Base-by-base conservation (phyloP, 2,113 vertebrate species). In the Neogobius melanostomus region DNA sequence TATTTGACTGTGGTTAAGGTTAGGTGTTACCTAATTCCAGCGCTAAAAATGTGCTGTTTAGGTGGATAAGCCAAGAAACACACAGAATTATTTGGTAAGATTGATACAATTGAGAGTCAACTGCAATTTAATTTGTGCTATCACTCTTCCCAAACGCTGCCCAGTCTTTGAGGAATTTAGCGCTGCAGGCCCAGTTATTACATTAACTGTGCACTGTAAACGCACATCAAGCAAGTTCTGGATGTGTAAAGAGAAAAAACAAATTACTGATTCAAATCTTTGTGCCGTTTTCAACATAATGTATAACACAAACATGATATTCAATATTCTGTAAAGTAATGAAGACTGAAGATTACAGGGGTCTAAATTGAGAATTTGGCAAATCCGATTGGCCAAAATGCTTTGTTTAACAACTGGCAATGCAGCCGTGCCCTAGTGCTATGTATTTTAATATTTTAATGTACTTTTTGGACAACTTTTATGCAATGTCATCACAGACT, bases 31-130 rank as follows among this genome's bases (percentile, higher is more conserved):
- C 83, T 83, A 85, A 89, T 83, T 87, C 84, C 82, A 72, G 64
- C 68, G 73, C 82, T 82, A 84, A 89, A 85, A 71, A 85, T 77
- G 66, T 77, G 21, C 72, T 91, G 76, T 93, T 91, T 88, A 85
- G 79, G 64, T 45, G 66, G 88, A 79, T 73, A 43, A 0, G 0
- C 87, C 76, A 84, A 87, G 49, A 44, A 83, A 85, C 79, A 86
- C 75, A 87, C n/a, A 10, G 57, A 79, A 83, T 79, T 56, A 80
- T 78, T 71, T 57, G 4, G 61, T 61, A 75, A 70, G 70, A 83
- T 84, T 76, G 73, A 87, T 85, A 71, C 45, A 60, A 81, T 21
- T 21, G 76, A 79, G 72, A 78, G 66, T 68, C 71, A 9, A 82
- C 72, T 87, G 85, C 71, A 68, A 82, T 77, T 78, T 78, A 9